Percentiles rank a stretch among this genome's conserved stretches.
Evolutionary conservation across 2,797 vertebrate species (phyloP).

Genomic region (Pogoniulus pusillus): DNA sequence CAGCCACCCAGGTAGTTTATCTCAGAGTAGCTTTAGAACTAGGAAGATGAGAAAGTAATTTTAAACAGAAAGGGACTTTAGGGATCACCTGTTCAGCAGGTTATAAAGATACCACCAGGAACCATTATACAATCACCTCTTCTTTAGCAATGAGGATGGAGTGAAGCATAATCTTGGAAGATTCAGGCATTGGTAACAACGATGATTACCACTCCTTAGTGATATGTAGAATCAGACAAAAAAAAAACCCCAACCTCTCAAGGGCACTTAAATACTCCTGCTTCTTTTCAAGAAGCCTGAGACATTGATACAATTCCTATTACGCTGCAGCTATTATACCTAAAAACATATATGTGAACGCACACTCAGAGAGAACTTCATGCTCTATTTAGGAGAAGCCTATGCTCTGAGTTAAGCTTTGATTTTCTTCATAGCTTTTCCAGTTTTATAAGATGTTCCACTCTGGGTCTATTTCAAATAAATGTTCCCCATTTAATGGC

Average conservation of each 20-base stretch:
- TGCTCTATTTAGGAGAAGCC: accelerated
- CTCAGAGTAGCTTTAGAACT: not conserved
- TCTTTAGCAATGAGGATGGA: not conserved
- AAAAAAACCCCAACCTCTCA: not conserved
- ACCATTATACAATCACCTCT: accelerated
- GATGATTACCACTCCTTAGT: not conserved
- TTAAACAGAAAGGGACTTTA: not conserved
- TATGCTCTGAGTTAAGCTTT: accelerated
- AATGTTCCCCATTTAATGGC: accelerated
- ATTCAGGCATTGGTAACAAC: not conserved
- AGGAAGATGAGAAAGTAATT: not conserved
- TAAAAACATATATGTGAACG: accelerated
- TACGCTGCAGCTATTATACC: not conserved
- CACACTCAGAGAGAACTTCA: not conserved
- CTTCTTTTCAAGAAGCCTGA: not conserved
- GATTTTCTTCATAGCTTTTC: not conserved
- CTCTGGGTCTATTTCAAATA: accelerated
- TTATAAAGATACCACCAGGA: not conserved
- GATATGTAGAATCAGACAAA: not conserved
- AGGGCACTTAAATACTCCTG: not conserved
- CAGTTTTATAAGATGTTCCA: not conserved
- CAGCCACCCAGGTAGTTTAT: not conserved
- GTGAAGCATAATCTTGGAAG: not conserved
- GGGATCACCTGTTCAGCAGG: not conserved
- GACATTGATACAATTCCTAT: accelerated